Percentiles rank a stretch among this genome's conserved stretches.
Conservation (phyloP, 2,888 invertebrate genomes). For the Lepidocyrtinus sp. region DNA sequence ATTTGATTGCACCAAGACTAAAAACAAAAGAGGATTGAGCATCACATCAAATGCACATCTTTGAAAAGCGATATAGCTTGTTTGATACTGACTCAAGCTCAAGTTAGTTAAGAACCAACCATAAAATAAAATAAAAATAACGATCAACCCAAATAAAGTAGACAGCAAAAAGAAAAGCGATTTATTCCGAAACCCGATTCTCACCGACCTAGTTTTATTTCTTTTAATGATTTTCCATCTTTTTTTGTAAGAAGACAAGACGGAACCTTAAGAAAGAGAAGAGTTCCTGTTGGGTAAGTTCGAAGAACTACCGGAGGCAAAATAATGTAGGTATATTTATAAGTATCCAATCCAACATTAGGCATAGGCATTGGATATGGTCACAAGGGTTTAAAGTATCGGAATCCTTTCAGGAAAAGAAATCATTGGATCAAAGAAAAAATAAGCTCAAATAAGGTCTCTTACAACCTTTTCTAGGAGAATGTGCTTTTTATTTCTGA, state of each 20-base stretch:
- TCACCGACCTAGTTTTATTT: conserved; percentile 51
- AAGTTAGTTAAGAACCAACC: conserved; percentile 31
- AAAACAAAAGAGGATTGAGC: neutral
- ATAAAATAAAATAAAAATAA: conserved; percentile 53
- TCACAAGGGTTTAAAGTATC: too few species aligned
- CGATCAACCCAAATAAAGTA: conserved; percentile 28
- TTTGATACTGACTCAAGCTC: too few species aligned
- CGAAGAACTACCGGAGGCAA: too few species aligned
- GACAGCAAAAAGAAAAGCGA: conserved; percentile 32
- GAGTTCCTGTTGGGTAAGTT: too few species aligned
- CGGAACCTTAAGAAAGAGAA: too few species aligned
- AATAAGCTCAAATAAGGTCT: neutral
- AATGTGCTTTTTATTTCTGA: neutral
- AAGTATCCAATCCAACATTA: too few species aligned
- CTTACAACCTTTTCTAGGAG: neutral
- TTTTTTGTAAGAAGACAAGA: neutral
- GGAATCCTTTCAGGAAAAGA: neutral
- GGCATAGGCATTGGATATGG: too few species aligned
- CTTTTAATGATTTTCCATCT: conserved; percentile 46
- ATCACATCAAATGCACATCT: neutral
- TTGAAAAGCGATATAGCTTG: too few species aligned
- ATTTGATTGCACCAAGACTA: neutral
- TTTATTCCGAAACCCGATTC: conserved; percentile 54
- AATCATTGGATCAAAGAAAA: neutral
- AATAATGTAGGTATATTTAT: too few species aligned